Conservation (phyloP, 2,113 vertebrate genomes). For the Tautogolabrus adspersus region DNA sequence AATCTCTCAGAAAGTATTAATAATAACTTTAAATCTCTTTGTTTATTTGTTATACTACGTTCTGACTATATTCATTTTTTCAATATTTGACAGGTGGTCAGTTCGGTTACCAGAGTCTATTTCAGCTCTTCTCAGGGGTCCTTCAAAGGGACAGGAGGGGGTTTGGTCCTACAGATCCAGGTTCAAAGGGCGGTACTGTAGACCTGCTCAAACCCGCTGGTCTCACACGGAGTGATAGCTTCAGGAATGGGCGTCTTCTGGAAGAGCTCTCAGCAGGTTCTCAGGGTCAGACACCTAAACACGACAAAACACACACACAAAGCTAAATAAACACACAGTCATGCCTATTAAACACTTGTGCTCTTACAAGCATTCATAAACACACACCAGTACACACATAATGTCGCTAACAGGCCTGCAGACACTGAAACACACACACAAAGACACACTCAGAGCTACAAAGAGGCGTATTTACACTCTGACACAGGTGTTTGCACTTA, state of each 20-base stretch:
- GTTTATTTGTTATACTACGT: too few species aligned
- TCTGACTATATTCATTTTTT: too few species aligned
- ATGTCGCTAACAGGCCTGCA: conserved; percentile 38
- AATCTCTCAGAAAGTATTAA: too few species aligned
- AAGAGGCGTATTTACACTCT: conserved; percentile 80
- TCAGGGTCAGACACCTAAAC: conserved; percentile 81
- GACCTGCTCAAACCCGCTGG: not conserved
- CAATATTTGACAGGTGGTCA: not conserved
- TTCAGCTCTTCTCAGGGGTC: conserved; percentile 71
- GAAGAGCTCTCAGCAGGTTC: conserved; percentile 50
- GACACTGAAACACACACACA: conserved; percentile 11
- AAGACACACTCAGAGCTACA: conserved; percentile 35
- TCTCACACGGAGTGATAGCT: not conserved
- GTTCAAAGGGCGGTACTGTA: conserved; percentile 57
- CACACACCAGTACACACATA: conserved; percentile 58
- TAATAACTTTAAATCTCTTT: too few species aligned
- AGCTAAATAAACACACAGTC: conserved; percentile 38
- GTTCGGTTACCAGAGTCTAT: conserved; percentile 39
- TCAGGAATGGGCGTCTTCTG: conserved; percentile 1
- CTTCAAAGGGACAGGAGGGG: conserved; percentile 64
- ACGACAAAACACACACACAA: conserved; percentile 41
- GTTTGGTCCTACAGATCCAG: conserved; percentile 82
- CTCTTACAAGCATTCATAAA: conserved; percentile 16
- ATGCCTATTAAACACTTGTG: conserved; percentile 29
- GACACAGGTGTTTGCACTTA: conserved; percentile 83